These are phyloP conservation scores for Synergus umbraculus DNA, from an alignment of 2,888 invertebrate genomes.

Conservation along the genomic window DNA sequence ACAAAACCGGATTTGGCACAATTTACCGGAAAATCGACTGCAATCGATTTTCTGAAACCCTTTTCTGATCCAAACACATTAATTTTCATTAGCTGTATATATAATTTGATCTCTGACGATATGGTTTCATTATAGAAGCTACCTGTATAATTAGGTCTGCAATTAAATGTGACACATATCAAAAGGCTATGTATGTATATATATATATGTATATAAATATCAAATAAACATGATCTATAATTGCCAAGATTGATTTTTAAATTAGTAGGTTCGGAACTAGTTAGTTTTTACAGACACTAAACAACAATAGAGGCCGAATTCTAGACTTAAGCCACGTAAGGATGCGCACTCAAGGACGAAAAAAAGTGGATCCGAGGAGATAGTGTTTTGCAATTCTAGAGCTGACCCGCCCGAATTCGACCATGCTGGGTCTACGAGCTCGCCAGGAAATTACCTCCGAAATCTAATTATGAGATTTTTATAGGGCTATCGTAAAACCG, in stretches of 20 bases:
- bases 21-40: too few relatives aligned
- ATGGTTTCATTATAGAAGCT: too few relatives aligned
- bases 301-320: background rate
- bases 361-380: conserved; percentile 36
- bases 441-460: conserved; percentile 74
- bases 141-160: too few relatives aligned
- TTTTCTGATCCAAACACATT: too few relatives aligned
- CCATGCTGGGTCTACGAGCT: conserved; percentile 41
- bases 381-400: conserved; percentile 60
- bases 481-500: conserved; percentile 77
- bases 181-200: background rate
- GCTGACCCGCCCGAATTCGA: background rate
- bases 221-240: background rate
- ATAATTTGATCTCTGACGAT: too few relatives aligned
- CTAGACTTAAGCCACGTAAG: conserved; percentile 14
- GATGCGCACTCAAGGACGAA: conserved; percentile 5
- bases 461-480: conserved; percentile 77
- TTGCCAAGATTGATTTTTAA: conserved; percentile 1
- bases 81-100: too few relatives aligned
- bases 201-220: background rate
- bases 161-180: background rate
- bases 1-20: background rate
- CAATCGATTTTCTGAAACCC: too few relatives aligned
- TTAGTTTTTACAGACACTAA: conserved; percentile 11
- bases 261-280: conserved; percentile 12